Percentiles rank a stretch among this genome's conserved stretches.
These are phyloP conservation scores for Litoditis marina DNA, from an alignment of 2,888 invertebrate genomes.

Conservation along the genomic window DNA sequence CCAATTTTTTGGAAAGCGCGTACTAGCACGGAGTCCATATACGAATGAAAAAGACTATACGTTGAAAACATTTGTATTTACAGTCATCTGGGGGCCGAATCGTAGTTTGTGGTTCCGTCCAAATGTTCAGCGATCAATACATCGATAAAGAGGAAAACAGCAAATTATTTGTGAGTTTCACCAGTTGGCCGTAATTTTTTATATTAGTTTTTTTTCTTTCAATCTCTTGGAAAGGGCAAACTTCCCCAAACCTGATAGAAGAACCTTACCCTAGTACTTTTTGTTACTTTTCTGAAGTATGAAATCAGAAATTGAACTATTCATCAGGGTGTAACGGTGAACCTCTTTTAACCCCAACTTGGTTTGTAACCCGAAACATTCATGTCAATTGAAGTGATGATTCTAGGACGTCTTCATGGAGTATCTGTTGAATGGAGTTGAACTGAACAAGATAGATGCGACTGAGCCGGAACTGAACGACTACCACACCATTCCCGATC, in stretches of 20 bases:
- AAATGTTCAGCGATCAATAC: slow-evolving; percentile 87
- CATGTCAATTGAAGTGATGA: too few relatives aligned
- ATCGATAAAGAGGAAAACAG: slow-evolving; percentile 89
- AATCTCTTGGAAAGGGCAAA: too few relatives aligned
- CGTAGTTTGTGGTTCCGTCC: slow-evolving; percentile 84
- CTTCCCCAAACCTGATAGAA: too few relatives aligned
- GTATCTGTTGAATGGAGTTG: slow-evolving; percentile 72
- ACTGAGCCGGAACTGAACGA: slow-evolving; percentile 91
- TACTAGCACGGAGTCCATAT: too few relatives aligned
- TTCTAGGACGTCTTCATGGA: slow-evolving; percentile 77
- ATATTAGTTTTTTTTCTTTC: too few relatives aligned
- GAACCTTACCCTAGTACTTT: too few relatives aligned
- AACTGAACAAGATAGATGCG: slow-evolving; percentile 79
- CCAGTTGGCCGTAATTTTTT: too few relatives aligned
- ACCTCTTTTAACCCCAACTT: not conserved
- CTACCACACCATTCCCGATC: slow-evolving; percentile 86
- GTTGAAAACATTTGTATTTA: not conserved
- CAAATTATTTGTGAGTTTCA: slow-evolving; percentile 70
- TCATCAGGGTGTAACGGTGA: too few relatives aligned
- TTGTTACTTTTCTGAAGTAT: too few relatives aligned
- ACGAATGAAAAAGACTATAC: too few relatives aligned
- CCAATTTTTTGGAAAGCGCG: not conserved
- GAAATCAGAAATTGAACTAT: too few relatives aligned
- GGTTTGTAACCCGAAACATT: not conserved
- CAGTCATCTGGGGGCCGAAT: slow-evolving; percentile 71